Conservation (phyloP, 2,113 vertebrate genomes). For the Felis catus region DNA sequence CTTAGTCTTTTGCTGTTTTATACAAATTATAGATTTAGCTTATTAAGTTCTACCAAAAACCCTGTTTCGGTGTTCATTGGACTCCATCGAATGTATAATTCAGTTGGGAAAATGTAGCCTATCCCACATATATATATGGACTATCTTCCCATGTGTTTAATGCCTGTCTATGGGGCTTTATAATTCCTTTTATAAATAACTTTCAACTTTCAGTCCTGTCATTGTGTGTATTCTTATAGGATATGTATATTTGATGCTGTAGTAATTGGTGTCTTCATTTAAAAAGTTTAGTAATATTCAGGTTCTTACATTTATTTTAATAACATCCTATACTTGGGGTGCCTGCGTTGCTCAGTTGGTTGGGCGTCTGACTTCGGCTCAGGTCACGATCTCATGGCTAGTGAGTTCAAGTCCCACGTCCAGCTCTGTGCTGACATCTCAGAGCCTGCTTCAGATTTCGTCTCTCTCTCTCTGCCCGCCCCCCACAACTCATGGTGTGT, state of each 20-base stretch:
- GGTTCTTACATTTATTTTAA: background rate
- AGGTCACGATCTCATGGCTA: too few relatives aligned
- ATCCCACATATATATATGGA: too few relatives aligned
- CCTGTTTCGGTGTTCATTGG: background rate
- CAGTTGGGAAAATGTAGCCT: background rate
- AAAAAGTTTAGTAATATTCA: background rate
- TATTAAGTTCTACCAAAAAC: background rate
- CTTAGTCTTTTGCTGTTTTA: background rate
- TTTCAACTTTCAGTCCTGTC: background rate
- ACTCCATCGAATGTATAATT: background rate
- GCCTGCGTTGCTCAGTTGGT: too few relatives aligned
- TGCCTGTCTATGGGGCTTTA: background rate
- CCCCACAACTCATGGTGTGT: too few relatives aligned
- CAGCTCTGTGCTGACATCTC: too few relatives aligned
- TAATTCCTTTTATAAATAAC: background rate
- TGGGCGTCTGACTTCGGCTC: too few relatives aligned
- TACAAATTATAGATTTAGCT: background rate
- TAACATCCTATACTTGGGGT: background rate
- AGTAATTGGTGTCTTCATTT: background rate
- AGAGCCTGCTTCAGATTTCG: too few relatives aligned
- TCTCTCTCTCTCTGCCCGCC: too few relatives aligned
- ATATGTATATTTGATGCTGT: background rate
- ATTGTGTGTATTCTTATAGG: background rate
- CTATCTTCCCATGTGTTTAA: background rate
- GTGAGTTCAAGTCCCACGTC: too few relatives aligned